Percentiles rank a stretch among this genome's conserved stretches.
These are phyloP conservation scores for Diplodus sargus DNA, from an alignment of 2,797 vertebrate genomes.

Conservation along the genomic window DNA sequence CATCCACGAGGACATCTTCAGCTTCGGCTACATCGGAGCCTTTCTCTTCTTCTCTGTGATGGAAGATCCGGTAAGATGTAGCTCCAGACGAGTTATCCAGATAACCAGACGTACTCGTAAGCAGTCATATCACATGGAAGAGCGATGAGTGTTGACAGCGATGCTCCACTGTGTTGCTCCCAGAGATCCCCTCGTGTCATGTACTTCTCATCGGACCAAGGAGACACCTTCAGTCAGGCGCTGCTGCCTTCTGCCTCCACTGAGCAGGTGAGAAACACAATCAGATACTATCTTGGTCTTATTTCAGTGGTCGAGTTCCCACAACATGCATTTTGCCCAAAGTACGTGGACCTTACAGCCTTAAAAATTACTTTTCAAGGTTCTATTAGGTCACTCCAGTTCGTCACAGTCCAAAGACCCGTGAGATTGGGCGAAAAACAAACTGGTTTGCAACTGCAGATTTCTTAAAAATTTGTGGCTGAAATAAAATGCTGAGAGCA, in stretches of 20 bases:
- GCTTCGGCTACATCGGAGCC: constrained; percentile 86
- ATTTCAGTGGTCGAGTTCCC: too few species aligned
- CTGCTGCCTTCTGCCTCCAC: constrained; percentile 85
- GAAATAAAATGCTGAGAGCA: too few species aligned
- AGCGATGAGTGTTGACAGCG: background rate
- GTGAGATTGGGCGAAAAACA: too few species aligned
- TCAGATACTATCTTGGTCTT: too few species aligned
- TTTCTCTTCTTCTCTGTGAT: constrained; percentile 89
- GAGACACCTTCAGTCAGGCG: constrained; percentile 83
- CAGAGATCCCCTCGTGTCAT: constrained; percentile 86
- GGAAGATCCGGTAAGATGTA: constrained; percentile 79
- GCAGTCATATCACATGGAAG: background rate
- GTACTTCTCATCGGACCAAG: constrained; percentile 87
- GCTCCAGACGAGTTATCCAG: background rate
- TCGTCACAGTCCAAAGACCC: too few species aligned
- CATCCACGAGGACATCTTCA: constrained; percentile 84
- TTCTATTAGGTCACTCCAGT: too few species aligned
- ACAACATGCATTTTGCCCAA: too few species aligned
- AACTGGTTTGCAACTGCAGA: too few species aligned
- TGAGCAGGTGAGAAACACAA: constrained; percentile 81
- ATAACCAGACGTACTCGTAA: background rate
- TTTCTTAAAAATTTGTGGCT: too few species aligned
- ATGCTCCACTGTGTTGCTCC: background rate
- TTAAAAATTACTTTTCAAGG: too few species aligned
- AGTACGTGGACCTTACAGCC: too few species aligned